These are phyloP conservation scores for Pseudomyrmex dendroicus DNA, from an alignment of 1,140 invertebrate species.

Conservation along the genomic window DNA sequence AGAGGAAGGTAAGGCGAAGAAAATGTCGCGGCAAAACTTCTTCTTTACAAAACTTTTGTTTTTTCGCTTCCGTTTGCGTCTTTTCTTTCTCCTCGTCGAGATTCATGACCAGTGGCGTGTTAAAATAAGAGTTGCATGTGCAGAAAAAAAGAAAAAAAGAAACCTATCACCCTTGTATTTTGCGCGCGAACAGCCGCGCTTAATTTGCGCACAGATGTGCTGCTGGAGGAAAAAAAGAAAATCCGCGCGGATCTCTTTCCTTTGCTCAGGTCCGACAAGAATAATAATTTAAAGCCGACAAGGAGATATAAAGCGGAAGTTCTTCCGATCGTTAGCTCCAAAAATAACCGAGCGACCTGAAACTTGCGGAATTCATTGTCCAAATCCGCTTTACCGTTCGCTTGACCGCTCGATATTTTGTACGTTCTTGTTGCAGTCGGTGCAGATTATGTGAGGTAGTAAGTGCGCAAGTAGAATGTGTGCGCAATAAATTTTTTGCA, in stretches of 20 bases:
- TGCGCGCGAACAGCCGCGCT: neutral
- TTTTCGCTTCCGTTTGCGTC: neutral
- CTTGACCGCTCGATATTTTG: neutral
- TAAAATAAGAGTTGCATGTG: conserved; percentile 30
- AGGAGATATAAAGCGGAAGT: conserved; percentile 51
- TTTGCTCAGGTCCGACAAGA: neutral
- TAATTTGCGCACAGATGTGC: conserved; percentile 18
- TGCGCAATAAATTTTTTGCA: neutral
- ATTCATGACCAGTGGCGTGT: conserved; percentile 8
- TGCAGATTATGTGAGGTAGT: neutral
- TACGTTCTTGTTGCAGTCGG: neutral
- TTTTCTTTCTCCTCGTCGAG: neutral
- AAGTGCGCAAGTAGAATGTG: neutral
- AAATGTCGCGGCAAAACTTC: conserved; percentile 11
- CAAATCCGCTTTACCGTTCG: neutral
- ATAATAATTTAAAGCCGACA: conserved; percentile 53
- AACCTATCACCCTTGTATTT: conserved; percentile 23
- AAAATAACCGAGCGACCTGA: conserved; percentile 16
- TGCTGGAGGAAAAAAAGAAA: conserved; percentile 3
- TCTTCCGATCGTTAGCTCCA: neutral
- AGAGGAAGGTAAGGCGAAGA: neutral
- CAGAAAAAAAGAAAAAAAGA: conserved; percentile 1
- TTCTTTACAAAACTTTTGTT: conserved; percentile 32
- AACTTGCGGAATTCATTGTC: conserved; percentile 28
- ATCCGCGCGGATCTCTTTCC: neutral